Evolutionary conservation across 2,113 vertebrate species (phyloP).

Genomic region (Taurulus bubalis): DNA sequence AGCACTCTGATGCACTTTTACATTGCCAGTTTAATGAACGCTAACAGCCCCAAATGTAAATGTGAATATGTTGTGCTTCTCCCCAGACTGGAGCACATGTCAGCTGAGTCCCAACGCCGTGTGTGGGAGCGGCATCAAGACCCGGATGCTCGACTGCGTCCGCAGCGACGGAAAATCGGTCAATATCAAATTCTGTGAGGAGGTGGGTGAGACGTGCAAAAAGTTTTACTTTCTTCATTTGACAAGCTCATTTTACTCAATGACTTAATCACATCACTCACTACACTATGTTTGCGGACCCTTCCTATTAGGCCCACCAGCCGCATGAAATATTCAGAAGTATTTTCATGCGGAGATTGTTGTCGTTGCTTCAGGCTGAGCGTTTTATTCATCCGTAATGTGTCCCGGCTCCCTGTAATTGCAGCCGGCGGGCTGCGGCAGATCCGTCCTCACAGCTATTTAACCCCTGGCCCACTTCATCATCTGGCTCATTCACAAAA

Average conservation of each 20-base stretch:
- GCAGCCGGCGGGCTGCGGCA: conserved; percentile 59
- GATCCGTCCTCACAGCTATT: conserved; percentile 59
- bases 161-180: conserved; percentile 96
- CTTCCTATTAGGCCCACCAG: conserved; percentile 37
- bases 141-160: conserved; percentile 96
- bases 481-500: conserved; percentile 62
- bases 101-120: conserved; percentile 95
- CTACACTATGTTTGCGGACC: conserved; percentile 8
- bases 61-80: neutral
- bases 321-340: conserved; percentile 61
- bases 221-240: conserved; percentile 3
- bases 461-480: conserved; percentile 67
- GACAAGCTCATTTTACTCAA: conserved; percentile 21
- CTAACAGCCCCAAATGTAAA: neutral
- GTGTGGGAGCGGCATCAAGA: conserved; percentile 94
- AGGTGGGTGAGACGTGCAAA: conserved; percentile 89
- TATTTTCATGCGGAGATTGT: conserved; percentile 48
- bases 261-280: conserved; percentile 42
- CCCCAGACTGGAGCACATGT: conserved; percentile 97
- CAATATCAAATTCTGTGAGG: conserved; percentile 92
- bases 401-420: conserved; percentile 61
- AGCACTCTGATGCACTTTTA: neutral
- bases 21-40: neutral
- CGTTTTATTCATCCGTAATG: conserved; percentile 61
- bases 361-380: conserved; percentile 42